A percentile compares a stretch with the other conserved stretches of the same genome.
Evolutionary conservation across 2,113 vertebrate genomes (phyloP).

Genomic region (Lutjanus erythropterus): DNA sequence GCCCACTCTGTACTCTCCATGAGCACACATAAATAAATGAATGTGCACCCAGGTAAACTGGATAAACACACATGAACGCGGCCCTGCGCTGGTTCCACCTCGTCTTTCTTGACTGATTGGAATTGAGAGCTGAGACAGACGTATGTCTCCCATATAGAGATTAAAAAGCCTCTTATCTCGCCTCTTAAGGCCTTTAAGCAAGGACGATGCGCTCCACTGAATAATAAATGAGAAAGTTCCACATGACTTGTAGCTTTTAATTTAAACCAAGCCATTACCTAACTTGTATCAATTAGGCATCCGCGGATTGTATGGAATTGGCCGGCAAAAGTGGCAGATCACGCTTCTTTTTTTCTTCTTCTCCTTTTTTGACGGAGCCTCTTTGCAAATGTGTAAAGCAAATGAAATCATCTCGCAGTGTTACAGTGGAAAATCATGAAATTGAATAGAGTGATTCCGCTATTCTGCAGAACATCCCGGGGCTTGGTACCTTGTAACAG

Average conservation of each 20-base stretch:
- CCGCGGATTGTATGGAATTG: constrained; percentile 35
- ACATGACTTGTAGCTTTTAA: constrained; percentile 79
- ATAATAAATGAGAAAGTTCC: constrained; percentile 80
- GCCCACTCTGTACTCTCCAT: constrained; percentile 27
- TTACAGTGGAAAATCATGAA: constrained; percentile 65
- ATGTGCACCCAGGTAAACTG: constrained; percentile 29
- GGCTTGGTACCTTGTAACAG: constrained; percentile 54
- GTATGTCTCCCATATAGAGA: constrained; percentile 62
- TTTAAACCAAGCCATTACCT: constrained; percentile 74
- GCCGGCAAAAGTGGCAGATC: constrained; percentile 33
- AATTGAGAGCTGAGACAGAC: constrained; percentile 43
- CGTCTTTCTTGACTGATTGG: constrained; percentile 37
- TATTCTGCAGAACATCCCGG: constrained; percentile 58
- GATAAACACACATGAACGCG: constrained; percentile 22
- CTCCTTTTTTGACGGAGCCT: not conserved
- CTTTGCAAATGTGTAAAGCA: constrained; percentile 59
- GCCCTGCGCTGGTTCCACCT: constrained; percentile 14
- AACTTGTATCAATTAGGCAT: constrained; percentile 72
- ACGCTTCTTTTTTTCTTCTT: not conserved
- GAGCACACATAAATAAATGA: constrained; percentile 44
- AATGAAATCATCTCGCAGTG: constrained; percentile 66
- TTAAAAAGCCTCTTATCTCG: constrained; percentile 75
- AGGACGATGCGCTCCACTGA: constrained; percentile 72
- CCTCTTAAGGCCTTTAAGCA: constrained; percentile 74
- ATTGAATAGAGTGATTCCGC: constrained; percentile 50